Percentiles rank a stretch among this genome's conserved stretches.
Evolutionary conservation across 2,888 invertebrate species (phyloP).

Genomic region (Eurois occulta): DNA sequence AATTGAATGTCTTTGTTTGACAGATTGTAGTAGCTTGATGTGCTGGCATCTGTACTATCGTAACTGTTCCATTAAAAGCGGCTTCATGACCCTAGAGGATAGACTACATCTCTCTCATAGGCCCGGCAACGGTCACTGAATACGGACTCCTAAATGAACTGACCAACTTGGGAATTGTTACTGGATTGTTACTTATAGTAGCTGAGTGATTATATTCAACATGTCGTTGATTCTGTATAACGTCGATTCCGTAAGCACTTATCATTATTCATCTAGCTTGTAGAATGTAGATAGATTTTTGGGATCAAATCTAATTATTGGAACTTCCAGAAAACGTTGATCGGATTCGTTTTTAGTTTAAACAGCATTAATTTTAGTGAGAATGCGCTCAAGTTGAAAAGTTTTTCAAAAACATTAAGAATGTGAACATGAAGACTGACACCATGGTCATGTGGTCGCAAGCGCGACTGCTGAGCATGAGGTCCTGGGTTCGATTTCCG

Average conservation of each 20-base stretch:
- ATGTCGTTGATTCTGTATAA: not conserved
- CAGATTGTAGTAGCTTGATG: no score
- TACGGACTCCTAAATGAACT: constrained; percentile 16
- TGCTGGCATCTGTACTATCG: no score
- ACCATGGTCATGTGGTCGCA: no score
- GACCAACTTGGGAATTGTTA: constrained; percentile 10
- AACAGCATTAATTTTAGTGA: not conserved
- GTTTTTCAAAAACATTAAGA: not conserved
- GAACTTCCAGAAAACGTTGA: not conserved
- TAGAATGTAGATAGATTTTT: not conserved
- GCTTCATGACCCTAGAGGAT: not conserved
- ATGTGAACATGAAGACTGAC: no score
- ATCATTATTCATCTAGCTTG: not conserved
- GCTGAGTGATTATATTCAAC: not conserved
- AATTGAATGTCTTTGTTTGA: no score
- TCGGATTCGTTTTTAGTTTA: not conserved
- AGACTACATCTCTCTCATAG: constrained; percentile 1
- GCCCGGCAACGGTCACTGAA: constrained; percentile 7
- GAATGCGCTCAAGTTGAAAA: not conserved
- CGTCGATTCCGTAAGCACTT: not conserved
- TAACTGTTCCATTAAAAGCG: not conserved
- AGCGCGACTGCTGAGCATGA: no score
- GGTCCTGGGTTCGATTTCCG: no score
- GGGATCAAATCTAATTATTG: not conserved
- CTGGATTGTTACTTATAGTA: not conserved